A percentile compares a stretch with the other conserved stretches of the same genome.
phyloP scores from a whole-genome alignment of 2,797 vertebrate species.

The Lemur catta region DNA sequence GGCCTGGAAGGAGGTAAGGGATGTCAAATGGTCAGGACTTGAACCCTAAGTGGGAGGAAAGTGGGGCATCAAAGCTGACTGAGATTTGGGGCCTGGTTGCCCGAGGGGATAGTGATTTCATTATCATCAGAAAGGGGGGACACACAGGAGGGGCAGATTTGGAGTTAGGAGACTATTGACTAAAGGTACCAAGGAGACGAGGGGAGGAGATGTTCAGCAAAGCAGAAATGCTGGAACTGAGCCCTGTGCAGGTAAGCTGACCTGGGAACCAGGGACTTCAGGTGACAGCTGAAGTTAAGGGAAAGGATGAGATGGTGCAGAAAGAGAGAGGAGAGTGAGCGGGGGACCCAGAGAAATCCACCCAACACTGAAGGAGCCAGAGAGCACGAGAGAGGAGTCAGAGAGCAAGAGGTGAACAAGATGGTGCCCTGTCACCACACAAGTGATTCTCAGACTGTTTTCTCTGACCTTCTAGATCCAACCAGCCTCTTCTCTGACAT shows the following conservation, averaged over 20 bases:
- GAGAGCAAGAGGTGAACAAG: background rate
- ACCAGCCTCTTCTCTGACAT: background rate
- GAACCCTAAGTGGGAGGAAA: background rate
- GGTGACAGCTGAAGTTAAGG: background rate
- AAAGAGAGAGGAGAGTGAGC: background rate
- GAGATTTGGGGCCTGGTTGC: background rate
- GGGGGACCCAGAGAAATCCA: background rate
- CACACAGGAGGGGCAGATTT: background rate
- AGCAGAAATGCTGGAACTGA: background rate
- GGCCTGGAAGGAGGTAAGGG: background rate
- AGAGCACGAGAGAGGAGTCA: background rate
- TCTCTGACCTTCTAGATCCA: background rate
- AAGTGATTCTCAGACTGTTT: background rate
- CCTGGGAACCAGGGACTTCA: background rate
- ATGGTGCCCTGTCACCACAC: background rate
- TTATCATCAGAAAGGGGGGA: background rate
- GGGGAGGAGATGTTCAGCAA: background rate
- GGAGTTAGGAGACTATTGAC: background rate
- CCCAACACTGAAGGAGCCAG: accelerated
- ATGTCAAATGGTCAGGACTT: background rate
- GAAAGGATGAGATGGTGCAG: background rate
- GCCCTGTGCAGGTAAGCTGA: background rate
- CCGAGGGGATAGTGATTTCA: background rate
- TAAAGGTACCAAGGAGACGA: background rate
- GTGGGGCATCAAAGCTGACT: background rate